Evolutionary conservation across 2,113 vertebrate species (phyloP).

Genomic region (Romanogobio albipinnatus): DNA sequence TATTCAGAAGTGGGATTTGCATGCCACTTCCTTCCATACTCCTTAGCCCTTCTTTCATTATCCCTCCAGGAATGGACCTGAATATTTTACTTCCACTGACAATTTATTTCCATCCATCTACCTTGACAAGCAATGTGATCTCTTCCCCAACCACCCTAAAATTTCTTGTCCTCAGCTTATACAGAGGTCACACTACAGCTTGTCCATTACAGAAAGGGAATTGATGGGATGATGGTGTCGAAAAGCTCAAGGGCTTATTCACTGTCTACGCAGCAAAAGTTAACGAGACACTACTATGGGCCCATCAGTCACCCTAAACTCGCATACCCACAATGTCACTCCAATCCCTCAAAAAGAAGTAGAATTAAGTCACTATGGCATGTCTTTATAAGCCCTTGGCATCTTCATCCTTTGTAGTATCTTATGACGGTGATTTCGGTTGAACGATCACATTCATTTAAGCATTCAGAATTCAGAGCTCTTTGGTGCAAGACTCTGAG

Average conservation of each 20-base stretch:
- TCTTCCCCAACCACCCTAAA: not conserved
- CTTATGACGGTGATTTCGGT: not conserved
- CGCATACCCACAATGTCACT: not conserved
- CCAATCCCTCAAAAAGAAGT: not conserved
- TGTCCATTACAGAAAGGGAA: constrained; percentile 11
- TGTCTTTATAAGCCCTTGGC: not conserved
- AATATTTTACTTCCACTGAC: constrained; percentile 1
- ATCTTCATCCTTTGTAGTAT: constrained; percentile 10
- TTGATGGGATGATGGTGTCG: constrained; percentile 20
- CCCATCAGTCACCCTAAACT: constrained; percentile 14
- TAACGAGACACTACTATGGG: not conserved
- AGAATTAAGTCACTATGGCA: constrained; percentile 16
- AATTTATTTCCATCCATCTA: not conserved
- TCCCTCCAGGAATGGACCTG: not conserved
- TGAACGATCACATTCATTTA: constrained; percentile 8
- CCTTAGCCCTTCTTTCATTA: not conserved
- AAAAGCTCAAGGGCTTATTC: constrained; percentile 11
- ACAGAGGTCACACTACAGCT: constrained; percentile 17
- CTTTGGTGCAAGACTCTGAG: not conserved
- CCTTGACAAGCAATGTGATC: constrained; percentile 21
- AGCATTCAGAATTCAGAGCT: not conserved
- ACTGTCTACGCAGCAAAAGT: not conserved
- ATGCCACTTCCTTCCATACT: not conserved
- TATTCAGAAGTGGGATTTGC: constrained; percentile 22
- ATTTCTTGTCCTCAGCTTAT: not conserved